Base-by-base conservation (phyloP, 2,113 vertebrate genomes). In the Herpetotheres cachinnans region DNA sequence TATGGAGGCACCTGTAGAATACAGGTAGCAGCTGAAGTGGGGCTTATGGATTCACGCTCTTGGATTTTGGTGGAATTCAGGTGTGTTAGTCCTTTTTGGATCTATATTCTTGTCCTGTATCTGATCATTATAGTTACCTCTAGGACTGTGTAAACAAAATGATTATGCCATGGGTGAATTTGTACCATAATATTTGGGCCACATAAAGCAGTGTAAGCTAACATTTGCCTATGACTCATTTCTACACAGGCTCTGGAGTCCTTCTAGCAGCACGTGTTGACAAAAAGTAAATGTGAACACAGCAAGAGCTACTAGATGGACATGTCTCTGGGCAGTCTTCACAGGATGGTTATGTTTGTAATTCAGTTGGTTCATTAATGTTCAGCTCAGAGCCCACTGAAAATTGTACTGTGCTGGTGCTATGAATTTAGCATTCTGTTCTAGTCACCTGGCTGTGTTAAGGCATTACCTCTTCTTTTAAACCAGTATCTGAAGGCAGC, bases 371-470 rank as follows among this genome's bases (percentile, higher is more conserved):
- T 70, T 77, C 52, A 78, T 85, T 59, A 73, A 58, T 76, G 97
- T 97, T 87, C 91, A 92, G 82, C 90, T 97, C 90, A n/a, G 71
- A 72, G 46, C 89, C 74, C 91, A 58, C 90, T 82, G 69, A 76
- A 95, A 96, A 50, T 50, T 69, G 29, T 61, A 63, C 44, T 5
- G 11, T 16, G 7, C 36, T 34, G 66, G 46, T 66, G 55, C 34
- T 65, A 19, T 54, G 77, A 55, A 54, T 74, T 77, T 58, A 73
- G 25, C 11, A 1, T 92, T 81, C 42, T 90, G 25, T 63, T 54
- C 52, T 77, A 49, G 27, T 66, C 19, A 59, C 11, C 27, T 74
- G 72, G 17, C 30, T 69, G 0, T 36, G 6, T 69, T 89, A 80
- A 55, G 38, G 32, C 32, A 20, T 32, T 34, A 6, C 10, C 24